phyloP scores from a whole-genome alignment of 2,888 invertebrate species.

The Cyclophora punctaria region DNA sequence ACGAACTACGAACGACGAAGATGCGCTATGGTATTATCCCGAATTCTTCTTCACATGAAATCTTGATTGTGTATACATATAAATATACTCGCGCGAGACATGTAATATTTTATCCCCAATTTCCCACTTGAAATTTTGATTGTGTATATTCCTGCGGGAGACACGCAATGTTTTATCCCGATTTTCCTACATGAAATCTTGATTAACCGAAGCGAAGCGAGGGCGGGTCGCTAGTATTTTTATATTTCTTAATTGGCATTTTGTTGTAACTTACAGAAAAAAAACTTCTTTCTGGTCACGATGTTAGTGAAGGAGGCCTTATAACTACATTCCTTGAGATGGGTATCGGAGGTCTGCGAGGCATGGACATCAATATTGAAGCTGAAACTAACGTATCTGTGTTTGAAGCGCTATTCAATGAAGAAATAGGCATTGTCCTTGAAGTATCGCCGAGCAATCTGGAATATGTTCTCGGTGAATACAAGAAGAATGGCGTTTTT shows the following conservation, averaged over 20 bases:
- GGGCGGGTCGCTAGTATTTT: too few relatives aligned
- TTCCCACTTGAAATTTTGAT: too few relatives aligned
- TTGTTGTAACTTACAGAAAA: slow-evolving; percentile 62
- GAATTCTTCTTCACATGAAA: too few relatives aligned
- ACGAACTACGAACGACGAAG: too few relatives aligned
- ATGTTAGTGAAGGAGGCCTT: slow-evolving; percentile 97
- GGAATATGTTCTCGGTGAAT: slow-evolving; percentile 76
- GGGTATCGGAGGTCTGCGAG: slow-evolving; percentile 95
- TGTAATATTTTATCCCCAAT: too few relatives aligned
- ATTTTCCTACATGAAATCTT: too few relatives aligned
- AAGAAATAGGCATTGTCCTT: slow-evolving; percentile 90
- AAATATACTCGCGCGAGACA: too few relatives aligned
- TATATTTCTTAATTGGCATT: background rate
- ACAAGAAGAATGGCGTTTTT: slow-evolving; percentile 75
- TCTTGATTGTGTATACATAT: too few relatives aligned
- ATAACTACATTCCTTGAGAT: slow-evolving; percentile 93
- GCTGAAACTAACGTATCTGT: slow-evolving; percentile 59
- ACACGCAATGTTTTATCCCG: too few relatives aligned
- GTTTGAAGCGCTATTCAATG: slow-evolving; percentile 84
- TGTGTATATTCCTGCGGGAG: too few relatives aligned
- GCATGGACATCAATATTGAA: slow-evolving; percentile 79
- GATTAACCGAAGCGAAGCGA: too few relatives aligned
- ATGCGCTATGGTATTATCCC: too few relatives aligned
- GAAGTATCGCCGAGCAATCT: slow-evolving; percentile 78
- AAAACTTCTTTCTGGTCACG: slow-evolving; percentile 89